Conservation (phyloP, 2,113 vertebrate species). For the Amazona guildingii region DNA sequence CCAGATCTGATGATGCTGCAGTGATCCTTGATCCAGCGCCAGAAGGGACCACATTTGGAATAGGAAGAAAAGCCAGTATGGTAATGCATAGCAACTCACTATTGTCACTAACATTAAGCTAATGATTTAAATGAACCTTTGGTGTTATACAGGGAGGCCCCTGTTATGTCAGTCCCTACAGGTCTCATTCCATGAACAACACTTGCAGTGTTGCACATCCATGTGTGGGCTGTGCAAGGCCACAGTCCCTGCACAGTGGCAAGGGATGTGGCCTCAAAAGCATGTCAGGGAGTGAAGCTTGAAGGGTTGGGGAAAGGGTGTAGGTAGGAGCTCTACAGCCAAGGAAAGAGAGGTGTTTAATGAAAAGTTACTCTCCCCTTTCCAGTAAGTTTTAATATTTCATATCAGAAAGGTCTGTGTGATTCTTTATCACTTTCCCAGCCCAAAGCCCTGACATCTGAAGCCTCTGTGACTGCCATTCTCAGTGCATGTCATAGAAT, state of each 20-base stretch:
- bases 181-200: background rate
- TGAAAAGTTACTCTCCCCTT: background rate
- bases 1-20: background rate
- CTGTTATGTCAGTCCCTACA: background rate
- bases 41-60: background rate
- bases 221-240: background rate
- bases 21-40: background rate
- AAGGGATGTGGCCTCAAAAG: background rate
- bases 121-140: background rate
- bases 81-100: background rate
- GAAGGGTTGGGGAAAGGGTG: background rate
- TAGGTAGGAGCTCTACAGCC: background rate
- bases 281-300: background rate
- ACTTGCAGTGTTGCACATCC: background rate
- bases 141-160: background rate
- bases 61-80: background rate
- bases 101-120: background rate
- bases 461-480: background rate
- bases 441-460: background rate
- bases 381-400: background rate
- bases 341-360: background rate
- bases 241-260: accelerated
- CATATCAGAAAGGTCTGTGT: background rate
- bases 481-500: background rate
- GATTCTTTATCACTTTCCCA: background rate